Evolutionary conservation across 1,140 invertebrate genomes (phyloP).

Genomic region (Drosophila sucinea): DNA sequence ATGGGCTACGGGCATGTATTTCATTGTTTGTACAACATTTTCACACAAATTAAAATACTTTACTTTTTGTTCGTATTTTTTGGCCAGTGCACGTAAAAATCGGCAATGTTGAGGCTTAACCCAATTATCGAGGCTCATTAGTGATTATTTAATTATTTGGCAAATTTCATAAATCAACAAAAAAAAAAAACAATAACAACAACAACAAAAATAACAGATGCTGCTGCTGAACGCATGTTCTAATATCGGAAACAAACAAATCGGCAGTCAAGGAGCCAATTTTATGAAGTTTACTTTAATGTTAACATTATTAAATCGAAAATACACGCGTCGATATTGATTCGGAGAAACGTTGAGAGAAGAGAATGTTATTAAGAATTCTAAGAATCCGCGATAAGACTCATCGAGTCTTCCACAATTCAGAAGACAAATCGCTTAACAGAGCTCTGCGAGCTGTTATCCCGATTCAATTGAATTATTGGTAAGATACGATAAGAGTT

Average conservation of each 20-base stretch:
- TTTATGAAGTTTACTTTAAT: slow-evolving; percentile 22
- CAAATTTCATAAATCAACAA: slow-evolving; percentile 43
- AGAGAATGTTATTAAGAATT: background rate
- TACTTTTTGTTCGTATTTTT: slow-evolving; percentile 42
- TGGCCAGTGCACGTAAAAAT: slow-evolving; percentile 46
- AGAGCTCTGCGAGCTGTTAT: background rate
- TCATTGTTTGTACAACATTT: slow-evolving; percentile 71
- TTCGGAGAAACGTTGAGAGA: background rate
- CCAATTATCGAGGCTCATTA: slow-evolving; percentile 75
- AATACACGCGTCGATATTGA: slow-evolving; percentile 25
- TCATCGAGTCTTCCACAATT: background rate
- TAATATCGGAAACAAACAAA: slow-evolving; percentile 63
- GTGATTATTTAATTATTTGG: slow-evolving; percentile 75
- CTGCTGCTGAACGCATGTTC: slow-evolving; percentile 46
- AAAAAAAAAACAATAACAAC: slow-evolving; percentile 13
- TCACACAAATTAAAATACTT: slow-evolving; percentile 81
- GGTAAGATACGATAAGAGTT: too few relatives aligned
- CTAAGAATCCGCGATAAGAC: background rate
- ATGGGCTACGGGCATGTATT: slow-evolving; percentile 68
- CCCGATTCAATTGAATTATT: too few relatives aligned
- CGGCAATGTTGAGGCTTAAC: slow-evolving; percentile 57
- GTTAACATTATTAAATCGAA: slow-evolving; percentile 21
- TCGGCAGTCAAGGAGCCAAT: slow-evolving; percentile 30
- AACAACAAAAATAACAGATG: background rate
- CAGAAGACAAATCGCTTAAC: background rate